Evolutionary conservation across 2,888 invertebrate species (phyloP), one percentile per base, ranked within the genome.

Genomic region (Idaea straminata): DNA sequence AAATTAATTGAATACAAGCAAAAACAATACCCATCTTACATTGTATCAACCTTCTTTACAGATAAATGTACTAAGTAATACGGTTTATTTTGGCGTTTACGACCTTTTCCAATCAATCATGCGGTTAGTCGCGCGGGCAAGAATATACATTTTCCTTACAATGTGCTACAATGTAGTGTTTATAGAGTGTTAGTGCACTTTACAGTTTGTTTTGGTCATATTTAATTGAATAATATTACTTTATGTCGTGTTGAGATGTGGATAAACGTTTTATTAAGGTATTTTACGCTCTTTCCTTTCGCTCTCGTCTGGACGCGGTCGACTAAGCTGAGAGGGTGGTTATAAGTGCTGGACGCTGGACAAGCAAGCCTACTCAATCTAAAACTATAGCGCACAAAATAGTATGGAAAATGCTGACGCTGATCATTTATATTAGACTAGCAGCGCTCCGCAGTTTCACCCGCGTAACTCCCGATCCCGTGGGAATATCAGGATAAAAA

Each of bases 161-260:
- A 64, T 61, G 62, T 61, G 66, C 57, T 66, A 64, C 64, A 64
- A 62, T 57, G 66, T 66, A 35, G 60, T 13, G 57, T 63, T 64
- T 63, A 63, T 47, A 63, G 35, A 62, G 7, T 34, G 64, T 61
- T 65, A 38, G 36, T 38, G 34, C 58, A 66, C 13, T 62, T 61
- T 15, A 63, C 61, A 25, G n/a, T 38, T 57, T 61, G 61, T 38
- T 34, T 38, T 34, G 38, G 61, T 58, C 34, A 61, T 25, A 15
- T 59, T 61, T 65, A 62, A 2, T 47, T 4, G 47, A 13, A 10
- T 13, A 47, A 6, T 47, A 13, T 47, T 13, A 47, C 13, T 47
- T 47, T 47, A 6, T 25, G 25, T 25, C 25, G 25, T 25, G 25
- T 25, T 25, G 25, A 25, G 25, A 25, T 25, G 25, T 25, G n/a